Percentiles rank a stretch among this genome's conserved stretches.
phyloP scores from a whole-genome alignment of 2,113 vertebrate genomes.

The Ceyx cyanopectus region DNA sequence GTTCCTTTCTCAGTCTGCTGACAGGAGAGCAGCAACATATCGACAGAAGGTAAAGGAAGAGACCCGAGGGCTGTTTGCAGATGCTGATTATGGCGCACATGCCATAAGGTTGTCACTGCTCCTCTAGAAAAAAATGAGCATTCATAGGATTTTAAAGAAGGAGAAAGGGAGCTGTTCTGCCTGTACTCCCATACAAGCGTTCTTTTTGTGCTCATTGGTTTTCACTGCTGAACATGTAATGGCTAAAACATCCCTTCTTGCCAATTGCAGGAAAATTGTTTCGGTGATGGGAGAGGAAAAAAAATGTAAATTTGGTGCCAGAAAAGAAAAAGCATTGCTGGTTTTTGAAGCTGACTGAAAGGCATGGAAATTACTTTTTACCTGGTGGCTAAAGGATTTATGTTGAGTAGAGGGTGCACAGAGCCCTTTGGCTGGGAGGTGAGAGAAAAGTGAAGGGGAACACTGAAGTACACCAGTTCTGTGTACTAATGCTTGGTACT shows the following conservation, averaged over 20 bases:
- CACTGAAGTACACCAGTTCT: neutral
- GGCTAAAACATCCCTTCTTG: neutral
- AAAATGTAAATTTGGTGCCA: neutral
- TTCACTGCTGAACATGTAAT: neutral
- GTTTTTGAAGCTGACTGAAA: neutral
- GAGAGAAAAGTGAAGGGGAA: neutral
- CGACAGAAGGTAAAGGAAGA: slow-evolving; percentile 22
- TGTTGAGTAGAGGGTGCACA: neutral
- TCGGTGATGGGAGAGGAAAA: neutral
- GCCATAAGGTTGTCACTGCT: slow-evolving; percentile 24
- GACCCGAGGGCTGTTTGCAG: slow-evolving; percentile 38
- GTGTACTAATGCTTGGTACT: neutral
- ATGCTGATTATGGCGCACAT: slow-evolving; percentile 27
- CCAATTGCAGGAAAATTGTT: neutral
- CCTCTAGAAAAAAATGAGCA: neutral
- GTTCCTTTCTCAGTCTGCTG: neutral
- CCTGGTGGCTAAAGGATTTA: neutral
- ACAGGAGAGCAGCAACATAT: neutral
- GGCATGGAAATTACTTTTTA: neutral
- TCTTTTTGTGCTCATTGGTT: neutral
- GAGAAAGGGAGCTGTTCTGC: neutral
- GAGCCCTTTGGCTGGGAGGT: neutral
- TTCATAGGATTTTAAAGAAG: neutral
- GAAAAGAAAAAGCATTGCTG: neutral
- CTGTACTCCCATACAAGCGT: neutral